A percentile compares a stretch with the other conserved stretches of the same genome.
phyloP scores from a whole-genome alignment of 2,113 vertebrate species.

The Pygoscelis adeliae region DNA sequence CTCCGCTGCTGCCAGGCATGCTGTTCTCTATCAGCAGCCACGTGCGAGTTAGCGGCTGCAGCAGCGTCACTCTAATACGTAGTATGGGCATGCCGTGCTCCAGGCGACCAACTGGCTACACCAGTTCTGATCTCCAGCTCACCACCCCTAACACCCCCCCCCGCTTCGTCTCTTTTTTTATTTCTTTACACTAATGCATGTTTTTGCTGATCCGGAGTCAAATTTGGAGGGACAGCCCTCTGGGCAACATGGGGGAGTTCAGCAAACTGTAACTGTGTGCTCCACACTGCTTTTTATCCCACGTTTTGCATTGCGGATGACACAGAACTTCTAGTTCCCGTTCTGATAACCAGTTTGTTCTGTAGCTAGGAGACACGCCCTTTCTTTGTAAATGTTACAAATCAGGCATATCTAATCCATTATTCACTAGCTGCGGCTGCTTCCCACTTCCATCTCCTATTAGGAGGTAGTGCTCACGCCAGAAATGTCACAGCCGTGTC shows the following conservation, averaged over 20 bases:
- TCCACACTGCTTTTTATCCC: not conserved
- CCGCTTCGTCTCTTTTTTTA: too few species aligned
- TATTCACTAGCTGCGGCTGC: conserved; percentile 45
- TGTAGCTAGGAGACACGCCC: conserved; percentile 9
- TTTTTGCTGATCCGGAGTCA: not conserved
- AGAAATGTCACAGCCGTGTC: conserved; percentile 15
- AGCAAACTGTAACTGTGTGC: accelerated
- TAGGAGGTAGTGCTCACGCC: not conserved
- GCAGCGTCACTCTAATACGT: not conserved
- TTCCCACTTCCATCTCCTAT: conserved; percentile 26
- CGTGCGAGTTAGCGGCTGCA: not conserved
- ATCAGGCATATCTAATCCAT: conserved; percentile 35
- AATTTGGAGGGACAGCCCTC: not conserved
- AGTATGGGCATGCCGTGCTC: accelerated
- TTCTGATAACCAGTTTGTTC: conserved; percentile 11
- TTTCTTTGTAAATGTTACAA: not conserved
- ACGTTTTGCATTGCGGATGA: not conserved
- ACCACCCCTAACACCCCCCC: not conserved
- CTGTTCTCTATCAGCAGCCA: not conserved
- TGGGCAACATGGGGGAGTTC: not conserved
- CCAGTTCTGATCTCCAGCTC: not conserved
- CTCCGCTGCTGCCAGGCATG: not conserved
- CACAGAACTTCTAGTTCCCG: not conserved
- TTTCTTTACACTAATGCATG: not conserved
- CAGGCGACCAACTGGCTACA: not conserved